Evolutionary conservation across 2,797 vertebrate genomes (phyloP), one percentile per base, ranked within the genome.

Genomic region (Calcarius lapponicus): DNA sequence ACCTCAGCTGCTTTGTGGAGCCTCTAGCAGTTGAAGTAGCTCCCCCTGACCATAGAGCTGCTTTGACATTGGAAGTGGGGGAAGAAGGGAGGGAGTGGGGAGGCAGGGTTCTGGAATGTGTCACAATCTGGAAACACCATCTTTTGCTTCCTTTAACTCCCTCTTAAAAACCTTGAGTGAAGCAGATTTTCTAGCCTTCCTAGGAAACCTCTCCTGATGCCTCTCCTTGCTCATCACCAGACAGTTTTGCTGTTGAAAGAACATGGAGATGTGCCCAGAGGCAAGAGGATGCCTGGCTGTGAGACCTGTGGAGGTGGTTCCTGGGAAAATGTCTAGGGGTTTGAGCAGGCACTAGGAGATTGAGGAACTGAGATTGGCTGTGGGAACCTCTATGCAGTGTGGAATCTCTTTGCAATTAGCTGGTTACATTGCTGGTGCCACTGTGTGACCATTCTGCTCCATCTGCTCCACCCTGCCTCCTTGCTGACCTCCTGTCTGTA

Each of bases 251-350:
- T 58, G 11, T 75, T 78, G 66, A 54, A 75, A 57, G 34, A 66
- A 22, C 0, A 0, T 38, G 34, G 53, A 57, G 45, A 15, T 72
- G 12, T 69, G 42, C 32, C 47, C 32, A 29, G 24, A 38, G 29
- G 43, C 42, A 79, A 81, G 32, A 79, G 15, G 7, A 3, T 79
- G 34, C 13, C 34, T 47, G 38, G 34, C 25, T 51, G 10, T 54
- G 38, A 75, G 21, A 34, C 29, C 34, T 61, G 28, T 56, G 20
- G n/a, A 69, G 13, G 15, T 72, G 29, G 9, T 32, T 83, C 32
- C 40, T 80, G 36, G 43, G 34, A 34, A 74, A 40, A 26, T 42
- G 29, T 47, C 19, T 32, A 25, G 66, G 53, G 78, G 14, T 38
- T 36, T 84, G 32, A 76, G 50, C 42, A 74, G 53, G 15, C 12